Evolutionary conservation across 2,888 invertebrate species (phyloP).

Genomic region (Sepioteuthis lessoniana): DNA sequence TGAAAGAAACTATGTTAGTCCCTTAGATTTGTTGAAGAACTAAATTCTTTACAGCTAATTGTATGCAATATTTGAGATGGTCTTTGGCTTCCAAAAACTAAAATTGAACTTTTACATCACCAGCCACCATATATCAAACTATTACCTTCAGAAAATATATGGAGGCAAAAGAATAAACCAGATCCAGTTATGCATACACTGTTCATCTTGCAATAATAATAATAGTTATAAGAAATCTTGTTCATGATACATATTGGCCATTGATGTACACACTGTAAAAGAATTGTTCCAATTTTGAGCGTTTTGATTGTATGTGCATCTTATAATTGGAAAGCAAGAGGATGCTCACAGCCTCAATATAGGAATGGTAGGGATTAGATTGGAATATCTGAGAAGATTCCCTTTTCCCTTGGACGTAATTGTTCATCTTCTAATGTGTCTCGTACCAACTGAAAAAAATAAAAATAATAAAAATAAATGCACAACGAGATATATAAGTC

Average conservation of each 20-base stretch:
- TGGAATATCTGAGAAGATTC: slow-evolving; percentile 67
- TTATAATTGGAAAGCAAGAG: not conserved
- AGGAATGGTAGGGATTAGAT: not conserved
- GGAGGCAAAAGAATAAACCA: not conserved
- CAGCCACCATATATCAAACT: not conserved
- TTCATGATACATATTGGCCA: not conserved
- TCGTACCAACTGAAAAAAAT: slow-evolving; percentile 64
- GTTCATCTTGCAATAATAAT: not conserved
- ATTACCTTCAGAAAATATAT: not conserved
- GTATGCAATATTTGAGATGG: no score
- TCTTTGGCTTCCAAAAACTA: not conserved
- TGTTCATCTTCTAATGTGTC: slow-evolving; percentile 72
- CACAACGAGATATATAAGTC: not conserved
- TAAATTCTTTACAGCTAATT: not conserved
- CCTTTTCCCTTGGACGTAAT: slow-evolving; percentile 60
- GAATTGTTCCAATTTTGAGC: not conserved
- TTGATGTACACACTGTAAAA: not conserved
- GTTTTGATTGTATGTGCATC: slow-evolving; percentile 15
- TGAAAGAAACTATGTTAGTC: no score
- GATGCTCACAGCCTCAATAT: not conserved
- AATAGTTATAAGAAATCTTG: not conserved
- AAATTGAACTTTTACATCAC: not conserved
- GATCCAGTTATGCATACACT: not conserved
- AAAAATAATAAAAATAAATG: not conserved
- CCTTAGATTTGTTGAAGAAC: no score